Base-by-base conservation (phyloP, 1,140 invertebrate genomes). In the Habropoda laboriosa region DNA sequence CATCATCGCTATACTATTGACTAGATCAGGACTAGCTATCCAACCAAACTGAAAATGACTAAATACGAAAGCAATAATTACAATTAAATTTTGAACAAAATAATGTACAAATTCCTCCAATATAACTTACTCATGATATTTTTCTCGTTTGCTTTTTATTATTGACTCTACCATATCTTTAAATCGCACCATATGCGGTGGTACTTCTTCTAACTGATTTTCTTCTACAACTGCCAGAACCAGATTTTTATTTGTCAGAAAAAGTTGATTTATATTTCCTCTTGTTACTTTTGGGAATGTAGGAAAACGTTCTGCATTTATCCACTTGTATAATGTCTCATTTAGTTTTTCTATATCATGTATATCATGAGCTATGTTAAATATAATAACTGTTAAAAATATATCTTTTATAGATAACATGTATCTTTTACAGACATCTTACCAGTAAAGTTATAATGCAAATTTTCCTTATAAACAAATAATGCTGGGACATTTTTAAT, bases 31-130 rank as follows among this genome's bases (percentile, higher is more conserved):
- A 85, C 94, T 96, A 0, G 97, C 97, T 91, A 96, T 95, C 98
- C 98, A 99, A 40, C 98, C 98, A 94, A 99, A 99, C 91, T 98
- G 97, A 90, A 98, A 98, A 87, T 95, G 91, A 58, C 94, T 94
- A 78, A 76, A 90, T 79, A 87, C 80, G 74, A 78, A 45, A 76
- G 79, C 47, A 3, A 72, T 45, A 80, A 74, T 80, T 70, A 60
- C 10, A 18, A 76, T 61, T 30, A 72, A 35, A 68, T 40, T 35
- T 63, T 24, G 10, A 32, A 45, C 49, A 32, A 57, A 67, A 40
- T 5, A 35, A 49, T 40, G 8, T 8, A 53, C 1, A 67, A 7
- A 70, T 79, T 32, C 16, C 35, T 38, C 49, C 47, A 68, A 30
- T 35, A 13, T 49, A 71, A 92, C 91, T 93, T 93, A 95, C 94